phyloP scores from a whole-genome alignment of 2,888 invertebrate species.

The Opisthograptis luteolata region DNA sequence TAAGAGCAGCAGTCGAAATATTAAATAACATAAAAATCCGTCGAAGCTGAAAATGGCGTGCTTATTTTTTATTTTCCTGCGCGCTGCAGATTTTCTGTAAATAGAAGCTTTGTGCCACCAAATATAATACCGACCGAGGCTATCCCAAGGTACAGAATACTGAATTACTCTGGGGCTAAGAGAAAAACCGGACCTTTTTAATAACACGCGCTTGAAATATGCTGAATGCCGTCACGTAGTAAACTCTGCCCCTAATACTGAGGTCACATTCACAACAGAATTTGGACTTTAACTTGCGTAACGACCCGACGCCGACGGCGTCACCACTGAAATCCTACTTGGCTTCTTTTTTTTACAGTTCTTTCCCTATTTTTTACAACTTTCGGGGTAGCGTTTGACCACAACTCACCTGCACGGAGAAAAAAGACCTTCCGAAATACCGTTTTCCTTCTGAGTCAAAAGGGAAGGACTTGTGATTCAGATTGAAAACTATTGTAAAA shows the following conservation, averaged over 20 bases:
- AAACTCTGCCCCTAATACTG: constrained; percentile 47
- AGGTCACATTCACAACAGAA: background rate
- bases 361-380: no score
- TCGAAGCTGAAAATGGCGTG: background rate
- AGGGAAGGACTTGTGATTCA: no score
- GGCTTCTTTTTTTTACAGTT: no score
- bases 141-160: background rate
- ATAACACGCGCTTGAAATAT: constrained; percentile 49
- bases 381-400: no score
- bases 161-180: constrained; percentile 1
- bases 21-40: no score
- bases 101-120: background rate
- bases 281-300: background rate
- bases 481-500: no score
- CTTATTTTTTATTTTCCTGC: constrained; percentile 26
- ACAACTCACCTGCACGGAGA: no score
- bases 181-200: constrained; percentile 47
- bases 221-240: constrained; percentile 58
- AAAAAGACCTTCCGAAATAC: no score
- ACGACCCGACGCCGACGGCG: background rate
- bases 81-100: background rate
- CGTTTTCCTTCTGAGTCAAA: no score
- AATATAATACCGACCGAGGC: background rate
- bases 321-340: no score
- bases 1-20: no score